phyloP scores from a whole-genome alignment of 2,888 invertebrate species.

The Pasiphila rectangulata region DNA sequence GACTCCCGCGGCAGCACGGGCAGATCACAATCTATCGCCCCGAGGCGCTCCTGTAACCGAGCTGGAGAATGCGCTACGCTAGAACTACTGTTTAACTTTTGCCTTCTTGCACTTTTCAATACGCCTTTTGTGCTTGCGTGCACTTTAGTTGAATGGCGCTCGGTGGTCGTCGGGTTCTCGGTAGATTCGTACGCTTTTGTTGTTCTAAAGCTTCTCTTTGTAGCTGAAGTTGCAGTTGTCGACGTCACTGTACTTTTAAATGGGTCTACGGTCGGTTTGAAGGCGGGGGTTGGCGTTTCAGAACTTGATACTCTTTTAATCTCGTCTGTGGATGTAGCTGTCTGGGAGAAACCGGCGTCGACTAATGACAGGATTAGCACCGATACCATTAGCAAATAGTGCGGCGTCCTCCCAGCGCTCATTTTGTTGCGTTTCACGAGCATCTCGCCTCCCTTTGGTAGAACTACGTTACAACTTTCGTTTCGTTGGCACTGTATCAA shows the following conservation, averaged over 20 bases:
- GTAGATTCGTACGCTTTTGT: slow-evolving; percentile 60
- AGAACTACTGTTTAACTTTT: slow-evolving; percentile 67
- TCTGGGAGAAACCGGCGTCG: slow-evolving; percentile 50
- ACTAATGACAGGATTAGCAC: slow-evolving; percentile 57
- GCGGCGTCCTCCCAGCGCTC: slow-evolving; percentile 35
- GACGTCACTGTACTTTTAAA: slow-evolving; percentile 54
- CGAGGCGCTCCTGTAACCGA: slow-evolving; percentile 83
- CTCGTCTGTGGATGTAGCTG: slow-evolving; percentile 47
- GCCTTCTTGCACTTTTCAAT: slow-evolving; percentile 69
- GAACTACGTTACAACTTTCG: slow-evolving; percentile 12
- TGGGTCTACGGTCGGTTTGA: slow-evolving; percentile 50
- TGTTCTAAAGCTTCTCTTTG: slow-evolving; percentile 63
- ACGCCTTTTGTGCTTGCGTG: slow-evolving; percentile 61
- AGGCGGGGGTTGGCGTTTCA: slow-evolving; percentile 40
- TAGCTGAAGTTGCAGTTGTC: slow-evolving; percentile 55
- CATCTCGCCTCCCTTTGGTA: slow-evolving; percentile 22
- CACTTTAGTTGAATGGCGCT: slow-evolving; percentile 58
- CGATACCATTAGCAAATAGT: slow-evolving; percentile 47
- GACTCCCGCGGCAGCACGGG: slow-evolving; percentile 84
- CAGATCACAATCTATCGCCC: slow-evolving; percentile 84
- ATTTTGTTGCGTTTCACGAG: slow-evolving; percentile 36
- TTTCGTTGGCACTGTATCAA: slow-evolving; percentile 18
- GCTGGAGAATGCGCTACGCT: slow-evolving; percentile 66
- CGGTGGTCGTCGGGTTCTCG: slow-evolving; percentile 53
- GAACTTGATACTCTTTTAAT: slow-evolving; percentile 54